Evolutionary conservation across 2,113 vertebrate genomes (phyloP), one percentile per base, ranked within the genome.

Genomic region (Lamprotornis superbus): DNA sequence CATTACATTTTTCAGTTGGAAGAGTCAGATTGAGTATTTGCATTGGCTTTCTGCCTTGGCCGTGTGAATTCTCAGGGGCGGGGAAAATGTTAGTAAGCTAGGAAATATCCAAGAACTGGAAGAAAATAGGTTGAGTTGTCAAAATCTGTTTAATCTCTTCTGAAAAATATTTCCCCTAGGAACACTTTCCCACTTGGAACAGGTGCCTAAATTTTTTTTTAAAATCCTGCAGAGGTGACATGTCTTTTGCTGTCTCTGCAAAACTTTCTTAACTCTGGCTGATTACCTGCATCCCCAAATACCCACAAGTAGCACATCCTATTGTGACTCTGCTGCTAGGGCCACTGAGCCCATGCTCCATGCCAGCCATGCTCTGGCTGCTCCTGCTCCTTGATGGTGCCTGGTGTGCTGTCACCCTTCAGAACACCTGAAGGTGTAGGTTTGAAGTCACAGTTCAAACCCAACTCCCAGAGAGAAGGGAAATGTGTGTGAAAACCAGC

Each of bases 131-230:
- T 89, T 91, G 77, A 40, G 24, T 52, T 94, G 44, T 89, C 89
- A 79, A 90, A 89, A 17, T 52, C 35, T 70, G 88, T 89, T 77
- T 74, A 80, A 83, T 67, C 15, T 94, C 35, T 90, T 83, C 35
- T 87, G 78, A 93, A 95, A 85, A 83, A 81, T 92, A 70, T 39
- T 87, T 89, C 61, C 33, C 90, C 33, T 85, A 93, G 78, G 75
- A 94, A 42, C 23, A 31, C 24, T 90, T 94, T 50, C 33, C 19
- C 4, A 3, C 50, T 90, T 91, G 75, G 67, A 95, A 67, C 47
- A 83, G 67, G 67, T 12, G 5, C 40, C 46, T 84, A 27, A 47
- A 44, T 5, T 0, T 15, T 18, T 67, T 24, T 74, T 52, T 23
- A 1, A 11, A 69, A n/a, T 8, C 12, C 59, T 61, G 40, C n/a